Base-by-base conservation (phyloP, 2,113 vertebrate genomes). In the Ictalurus furcatus region DNA sequence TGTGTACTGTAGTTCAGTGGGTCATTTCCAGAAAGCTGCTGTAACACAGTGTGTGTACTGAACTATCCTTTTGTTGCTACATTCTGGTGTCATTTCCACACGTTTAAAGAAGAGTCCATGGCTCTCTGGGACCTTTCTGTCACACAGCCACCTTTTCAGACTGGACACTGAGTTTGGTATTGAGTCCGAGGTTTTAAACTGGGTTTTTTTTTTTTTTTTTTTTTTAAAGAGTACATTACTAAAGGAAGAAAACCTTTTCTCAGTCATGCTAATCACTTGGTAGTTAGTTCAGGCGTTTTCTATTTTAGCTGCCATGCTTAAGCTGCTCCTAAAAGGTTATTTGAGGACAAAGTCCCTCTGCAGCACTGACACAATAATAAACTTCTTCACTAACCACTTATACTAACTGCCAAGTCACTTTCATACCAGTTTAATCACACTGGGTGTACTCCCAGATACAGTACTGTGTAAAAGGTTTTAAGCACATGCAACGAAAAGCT, bases 21-120 rank as follows among this genome's bases (percentile, higher is more conserved):
- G 87, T 84, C 40, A 28, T 44, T 89, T 91, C 88, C 81, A 87
- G 88, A 91, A 91, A 23, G 61, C 54, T 37, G 19, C 40, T 48
- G 37, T 19, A 37, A 67, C 69, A 37, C 58, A 40, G 30, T 71
- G 63, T 8, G 21, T 19, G 40, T 54, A 34, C 17, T 48, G 58
- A 59, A 28, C 7, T 79, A 28, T n/a, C 67, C 25, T n/a, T 59
- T 84, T 48, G 73, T 78, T 12, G 30, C 19, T 8, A 48, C 79
- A 88, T 86, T 79, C 58, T 76, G 40, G 23, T 25, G 30, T 71
- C 34, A 6, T 82, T 90, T 90, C 86, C 63, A 90, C 63, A 40
- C 52, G 30, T 86, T 85, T 88, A 52, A 65, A 71, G 87, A 85
- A 85, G 44, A 58, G 19, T 79, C 84, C 21, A 69, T 6, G 67